phyloP scores from a whole-genome alignment of 2,797 vertebrate genomes.

The Apodemus agrarius region DNA sequence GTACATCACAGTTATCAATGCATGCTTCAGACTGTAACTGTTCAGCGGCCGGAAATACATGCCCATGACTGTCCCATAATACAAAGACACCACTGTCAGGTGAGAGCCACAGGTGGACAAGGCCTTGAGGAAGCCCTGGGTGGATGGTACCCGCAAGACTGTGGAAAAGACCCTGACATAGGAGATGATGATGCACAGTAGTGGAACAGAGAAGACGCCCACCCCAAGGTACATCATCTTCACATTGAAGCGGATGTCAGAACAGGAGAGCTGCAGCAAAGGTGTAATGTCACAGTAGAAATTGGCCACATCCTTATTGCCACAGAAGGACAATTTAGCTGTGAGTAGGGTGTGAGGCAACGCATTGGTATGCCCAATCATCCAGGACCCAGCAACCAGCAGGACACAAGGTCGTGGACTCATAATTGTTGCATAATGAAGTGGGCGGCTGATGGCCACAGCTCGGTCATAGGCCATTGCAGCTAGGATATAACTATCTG shows the following conservation, averaged over 20 bases:
- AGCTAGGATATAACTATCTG: conserved; percentile 83
- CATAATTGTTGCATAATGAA: conserved; percentile 80
- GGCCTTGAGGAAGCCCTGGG: conserved; percentile 57
- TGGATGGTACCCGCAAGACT: conserved; percentile 42
- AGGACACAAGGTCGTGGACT: conserved; percentile 66
- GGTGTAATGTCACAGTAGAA: conserved; percentile 77
- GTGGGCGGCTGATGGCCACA: conserved; percentile 78
- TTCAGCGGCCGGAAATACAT: conserved; percentile 78
- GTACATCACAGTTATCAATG: conserved; percentile 79
- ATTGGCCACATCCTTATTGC: conserved; percentile 55
- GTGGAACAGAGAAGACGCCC: conserved; percentile 67
- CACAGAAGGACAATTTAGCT: conserved; percentile 66
- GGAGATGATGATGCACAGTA: conserved; percentile 66
- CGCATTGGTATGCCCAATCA: conserved; percentile 57
- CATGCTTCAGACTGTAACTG: conserved; percentile 68
- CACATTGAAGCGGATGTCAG: conserved; percentile 71
- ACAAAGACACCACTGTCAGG: conserved; percentile 78
- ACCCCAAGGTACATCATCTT: conserved; percentile 70
- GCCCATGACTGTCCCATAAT: conserved; percentile 81
- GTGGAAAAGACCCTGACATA: conserved; percentile 63
- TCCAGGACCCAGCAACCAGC: conserved; percentile 74
- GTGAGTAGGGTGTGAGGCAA: conserved; percentile 70
- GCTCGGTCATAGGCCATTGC: conserved; percentile 83
- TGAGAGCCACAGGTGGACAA: conserved; percentile 78
- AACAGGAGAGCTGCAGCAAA: conserved; percentile 75